Conservation (phyloP, 2,113 vertebrate species). For the Myrmecophaga tridactyla region DNA sequence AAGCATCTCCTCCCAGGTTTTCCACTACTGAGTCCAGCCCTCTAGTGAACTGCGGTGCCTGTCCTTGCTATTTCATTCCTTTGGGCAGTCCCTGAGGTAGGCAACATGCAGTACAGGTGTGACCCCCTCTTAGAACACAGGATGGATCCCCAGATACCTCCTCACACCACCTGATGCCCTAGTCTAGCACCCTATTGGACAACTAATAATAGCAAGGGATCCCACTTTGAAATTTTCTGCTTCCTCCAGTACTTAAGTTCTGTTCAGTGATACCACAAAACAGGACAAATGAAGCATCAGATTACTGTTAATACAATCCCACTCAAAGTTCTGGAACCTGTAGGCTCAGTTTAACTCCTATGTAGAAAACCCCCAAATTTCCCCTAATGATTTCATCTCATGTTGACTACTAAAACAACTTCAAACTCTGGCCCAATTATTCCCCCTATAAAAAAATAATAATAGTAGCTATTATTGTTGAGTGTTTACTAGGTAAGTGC, state of each 20-base stretch:
- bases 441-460: background rate
- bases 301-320: background rate
- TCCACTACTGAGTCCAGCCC: background rate
- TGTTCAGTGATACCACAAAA: background rate
- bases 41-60: background rate
- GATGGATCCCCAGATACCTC: no score
- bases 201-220: background rate
- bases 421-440: background rate
- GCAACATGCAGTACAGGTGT: background rate
- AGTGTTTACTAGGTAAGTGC: background rate
- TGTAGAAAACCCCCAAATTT: background rate
- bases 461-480: background rate
- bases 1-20: background rate
- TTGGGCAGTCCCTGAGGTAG: no score
- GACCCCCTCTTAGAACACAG: background rate
- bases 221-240: background rate
- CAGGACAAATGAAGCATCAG: background rate
- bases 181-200: background rate
- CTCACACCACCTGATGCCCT: background rate
- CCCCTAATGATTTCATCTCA: background rate
- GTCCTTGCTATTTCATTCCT: background rate
- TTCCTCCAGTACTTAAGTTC: no score
- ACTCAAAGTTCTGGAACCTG: background rate
- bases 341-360: background rate
- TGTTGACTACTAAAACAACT: background rate